These are phyloP conservation scores for Hypotaenidia okinawae DNA, from an alignment of 2,797 vertebrate species.

Conservation along the genomic window DNA sequence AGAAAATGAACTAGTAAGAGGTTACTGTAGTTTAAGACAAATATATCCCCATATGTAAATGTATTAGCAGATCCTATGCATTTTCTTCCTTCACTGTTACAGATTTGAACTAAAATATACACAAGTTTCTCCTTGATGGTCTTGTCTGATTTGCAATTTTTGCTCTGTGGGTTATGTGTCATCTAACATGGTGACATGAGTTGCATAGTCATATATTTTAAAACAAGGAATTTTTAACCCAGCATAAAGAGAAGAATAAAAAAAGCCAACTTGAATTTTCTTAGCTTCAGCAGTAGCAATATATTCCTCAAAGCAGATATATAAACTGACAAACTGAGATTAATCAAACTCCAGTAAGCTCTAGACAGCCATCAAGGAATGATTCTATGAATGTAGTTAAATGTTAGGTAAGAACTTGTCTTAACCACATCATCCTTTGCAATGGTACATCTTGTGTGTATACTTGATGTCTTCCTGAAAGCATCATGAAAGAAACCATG, in stretches of 20 bases:
- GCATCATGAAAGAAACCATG: not conserved
- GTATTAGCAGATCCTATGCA: not conserved
- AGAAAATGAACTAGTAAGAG: not conserved
- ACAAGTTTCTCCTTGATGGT: not conserved
- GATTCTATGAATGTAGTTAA: fast-evolving
- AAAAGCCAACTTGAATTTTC: not conserved
- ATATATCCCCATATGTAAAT: not conserved
- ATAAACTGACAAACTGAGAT: not conserved
- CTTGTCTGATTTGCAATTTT: not conserved
- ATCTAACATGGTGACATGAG: not conserved
- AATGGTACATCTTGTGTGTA: not conserved
- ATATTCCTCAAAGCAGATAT: not conserved
- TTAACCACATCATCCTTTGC: not conserved
- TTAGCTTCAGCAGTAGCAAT: not conserved
- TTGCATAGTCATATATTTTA: not conserved
- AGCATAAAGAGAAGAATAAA: not conserved
- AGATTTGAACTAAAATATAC: not conserved
- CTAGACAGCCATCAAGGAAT: not conserved
- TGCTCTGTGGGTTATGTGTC: not conserved
- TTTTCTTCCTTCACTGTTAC: not conserved
- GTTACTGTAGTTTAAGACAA: not conserved
- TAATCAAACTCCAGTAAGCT: not conserved
- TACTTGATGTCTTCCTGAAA: not conserved
- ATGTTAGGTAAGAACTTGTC: not conserved
- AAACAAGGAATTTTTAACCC: not conserved